These are phyloP conservation scores for Conus betulinus DNA, from an alignment of 1,140 invertebrate genomes.

Conservation along the genomic window DNA sequence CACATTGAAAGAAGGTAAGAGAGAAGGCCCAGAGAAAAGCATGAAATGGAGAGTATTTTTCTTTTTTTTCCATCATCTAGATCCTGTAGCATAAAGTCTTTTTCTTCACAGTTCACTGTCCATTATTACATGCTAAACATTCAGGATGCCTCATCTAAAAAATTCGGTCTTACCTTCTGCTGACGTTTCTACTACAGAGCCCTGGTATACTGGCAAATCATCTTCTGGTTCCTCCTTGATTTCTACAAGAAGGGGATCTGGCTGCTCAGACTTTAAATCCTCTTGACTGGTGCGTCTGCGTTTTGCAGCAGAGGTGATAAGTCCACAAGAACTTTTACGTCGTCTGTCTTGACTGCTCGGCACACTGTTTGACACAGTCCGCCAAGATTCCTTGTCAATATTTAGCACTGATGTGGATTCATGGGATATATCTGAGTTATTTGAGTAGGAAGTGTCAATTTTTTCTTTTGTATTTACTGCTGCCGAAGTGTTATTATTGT, in stretches of 20 bases:
- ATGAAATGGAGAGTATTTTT: too few relatives aligned
- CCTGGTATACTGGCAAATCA: not conserved
- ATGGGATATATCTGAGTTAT: not conserved
- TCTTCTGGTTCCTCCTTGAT: slow-evolving; percentile 31
- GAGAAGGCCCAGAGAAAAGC: too few relatives aligned
- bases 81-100: too few relatives aligned
- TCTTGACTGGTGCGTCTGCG: not conserved
- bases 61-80: too few relatives aligned
- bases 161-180: not conserved
- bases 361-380: not conserved
- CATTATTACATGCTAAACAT: too few relatives aligned
- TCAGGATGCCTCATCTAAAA: too few relatives aligned
- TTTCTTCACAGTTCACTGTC: too few relatives aligned
- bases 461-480: not conserved
- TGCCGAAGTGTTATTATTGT: not conserved
- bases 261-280: not conserved
- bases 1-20: too few relatives aligned
- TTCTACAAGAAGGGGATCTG: slow-evolving; percentile 11
- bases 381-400: not conserved
- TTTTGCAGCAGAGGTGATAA: slow-evolving; percentile 9
- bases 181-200: not conserved
- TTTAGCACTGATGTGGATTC: not conserved
- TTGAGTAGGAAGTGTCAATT: not conserved
- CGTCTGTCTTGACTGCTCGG: slow-evolving; percentile 10
- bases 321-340: not conserved